Conservation (phyloP, 2,888 invertebrate species). For the Drosophila antonietae region DNA sequence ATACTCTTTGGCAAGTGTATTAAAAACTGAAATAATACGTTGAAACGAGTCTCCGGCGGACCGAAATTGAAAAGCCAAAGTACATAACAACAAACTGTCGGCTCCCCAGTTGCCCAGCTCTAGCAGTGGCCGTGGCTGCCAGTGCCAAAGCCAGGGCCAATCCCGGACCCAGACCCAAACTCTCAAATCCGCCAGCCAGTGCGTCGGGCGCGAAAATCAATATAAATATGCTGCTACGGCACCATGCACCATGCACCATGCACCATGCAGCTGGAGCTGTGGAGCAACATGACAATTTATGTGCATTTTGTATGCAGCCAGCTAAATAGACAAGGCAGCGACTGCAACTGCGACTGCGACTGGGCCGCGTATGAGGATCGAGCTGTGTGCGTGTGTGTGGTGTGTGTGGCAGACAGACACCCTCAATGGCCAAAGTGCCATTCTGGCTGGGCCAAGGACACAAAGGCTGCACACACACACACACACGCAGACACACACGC, state of each 20-base stretch:
- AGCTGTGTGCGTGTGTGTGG: background rate
- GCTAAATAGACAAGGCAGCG: slow-evolving; percentile 75
- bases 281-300: slow-evolving; percentile 75
- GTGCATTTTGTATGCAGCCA: slow-evolving; percentile 80
- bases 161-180: background rate
- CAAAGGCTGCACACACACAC: slow-evolving; percentile 31
- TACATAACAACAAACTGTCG: slow-evolving; percentile 78
- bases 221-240: slow-evolving; percentile 77
- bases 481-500: slow-evolving; percentile 14
- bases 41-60: slow-evolving; percentile 60
- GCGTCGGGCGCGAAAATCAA: slow-evolving; percentile 74
- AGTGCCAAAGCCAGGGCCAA: slow-evolving; percentile 12
- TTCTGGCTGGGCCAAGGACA: slow-evolving; percentile 74
- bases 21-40: slow-evolving; percentile 52
- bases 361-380: slow-evolving; percentile 15
- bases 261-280: slow-evolving; percentile 40
- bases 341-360: slow-evolving; percentile 15
- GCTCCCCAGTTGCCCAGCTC: slow-evolving; percentile 13
- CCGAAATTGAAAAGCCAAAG: slow-evolving; percentile 78
- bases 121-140: slow-evolving; percentile 7
- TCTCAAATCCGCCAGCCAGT: background rate
- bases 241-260: slow-evolving; percentile 40
- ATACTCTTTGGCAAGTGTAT: background rate
- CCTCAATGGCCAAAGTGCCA: slow-evolving; percentile 19
- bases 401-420: slow-evolving; percentile 20